Evolutionary conservation across 2,797 vertebrate species (phyloP).

Genomic region (Labeo calbasu): DNA sequence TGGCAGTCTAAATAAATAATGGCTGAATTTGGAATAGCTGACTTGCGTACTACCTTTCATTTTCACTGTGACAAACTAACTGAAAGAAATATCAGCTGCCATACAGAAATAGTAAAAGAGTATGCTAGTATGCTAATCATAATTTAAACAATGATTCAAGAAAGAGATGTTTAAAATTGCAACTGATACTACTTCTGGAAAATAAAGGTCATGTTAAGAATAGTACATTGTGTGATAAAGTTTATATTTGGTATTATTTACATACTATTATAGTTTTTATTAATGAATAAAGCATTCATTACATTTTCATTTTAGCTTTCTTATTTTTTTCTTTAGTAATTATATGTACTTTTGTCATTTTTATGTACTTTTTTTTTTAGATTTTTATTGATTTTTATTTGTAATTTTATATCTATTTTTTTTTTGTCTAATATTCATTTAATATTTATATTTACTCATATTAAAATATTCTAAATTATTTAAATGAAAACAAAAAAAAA

Average conservation of each 20-base stretch:
- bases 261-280: not conserved
- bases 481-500: no score
- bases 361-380: no score
- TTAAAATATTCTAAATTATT: no score
- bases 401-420: no score
- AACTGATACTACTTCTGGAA: not conserved
- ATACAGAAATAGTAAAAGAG: not conserved
- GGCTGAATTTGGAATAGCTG: not conserved
- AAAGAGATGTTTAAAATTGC: not conserved
- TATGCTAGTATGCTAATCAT: not conserved
- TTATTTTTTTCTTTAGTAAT: not conserved
- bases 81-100: not conserved
- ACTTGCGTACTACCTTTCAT: not conserved
- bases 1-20: not conserved
- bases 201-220: not conserved
- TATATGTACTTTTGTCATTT: not conserved
- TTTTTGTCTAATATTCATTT: not conserved
- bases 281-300: not conserved
- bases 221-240: not conserved
- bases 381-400: no score
- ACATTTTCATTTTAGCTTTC: not conserved
- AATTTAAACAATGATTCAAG: not conserved
- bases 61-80: not conserved
- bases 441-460: not conserved
- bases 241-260: not conserved